Percentiles rank a stretch among this genome's conserved stretches.
phyloP scores from a whole-genome alignment of 2,888 invertebrate genomes.

The Plebejus anna region DNA sequence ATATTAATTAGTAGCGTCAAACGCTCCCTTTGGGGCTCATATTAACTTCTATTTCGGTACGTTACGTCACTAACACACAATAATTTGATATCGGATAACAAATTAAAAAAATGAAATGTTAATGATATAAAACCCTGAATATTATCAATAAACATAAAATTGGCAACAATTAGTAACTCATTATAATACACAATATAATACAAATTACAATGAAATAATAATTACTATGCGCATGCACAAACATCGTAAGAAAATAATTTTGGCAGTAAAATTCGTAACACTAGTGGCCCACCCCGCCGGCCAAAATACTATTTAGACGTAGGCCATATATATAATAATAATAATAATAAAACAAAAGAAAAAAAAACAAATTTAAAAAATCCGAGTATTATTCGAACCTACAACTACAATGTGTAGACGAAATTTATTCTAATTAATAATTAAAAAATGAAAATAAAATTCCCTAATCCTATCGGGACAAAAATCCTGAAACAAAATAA shows the following conservation, averaged over 20 bases:
- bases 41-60: slow-evolving; percentile 73
- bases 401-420: slow-evolving; percentile 68
- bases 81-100: slow-evolving; percentile 79
- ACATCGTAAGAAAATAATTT: slow-evolving; percentile 79
- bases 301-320: slow-evolving; percentile 77
- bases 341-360: slow-evolving; percentile 69
- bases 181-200: slow-evolving; percentile 73
- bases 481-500: slow-evolving; percentile 79
- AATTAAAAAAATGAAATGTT: slow-evolving; percentile 71
- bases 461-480: slow-evolving; percentile 80
- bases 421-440: slow-evolving; percentile 71
- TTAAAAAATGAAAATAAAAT: slow-evolving; percentile 78
- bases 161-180: slow-evolving; percentile 79
- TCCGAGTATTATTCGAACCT: slow-evolving; percentile 76
- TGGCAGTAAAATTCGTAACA: slow-evolving; percentile 80
- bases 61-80: slow-evolving; percentile 76
- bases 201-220: slow-evolving; percentile 78
- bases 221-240: slow-evolving; percentile 79
- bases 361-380: slow-evolving; percentile 71
- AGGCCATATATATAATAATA: slow-evolving; percentile 60
- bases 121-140: slow-evolving; percentile 78
- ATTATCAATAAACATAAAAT: slow-evolving; percentile 70
- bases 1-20: slow-evolving; percentile 75
- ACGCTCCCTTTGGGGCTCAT: slow-evolving; percentile 78
- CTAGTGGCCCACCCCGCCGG: slow-evolving; percentile 77